Base-by-base conservation (phyloP, 2,888 invertebrate genomes). In the Reticulitermes lucifugus region DNA sequence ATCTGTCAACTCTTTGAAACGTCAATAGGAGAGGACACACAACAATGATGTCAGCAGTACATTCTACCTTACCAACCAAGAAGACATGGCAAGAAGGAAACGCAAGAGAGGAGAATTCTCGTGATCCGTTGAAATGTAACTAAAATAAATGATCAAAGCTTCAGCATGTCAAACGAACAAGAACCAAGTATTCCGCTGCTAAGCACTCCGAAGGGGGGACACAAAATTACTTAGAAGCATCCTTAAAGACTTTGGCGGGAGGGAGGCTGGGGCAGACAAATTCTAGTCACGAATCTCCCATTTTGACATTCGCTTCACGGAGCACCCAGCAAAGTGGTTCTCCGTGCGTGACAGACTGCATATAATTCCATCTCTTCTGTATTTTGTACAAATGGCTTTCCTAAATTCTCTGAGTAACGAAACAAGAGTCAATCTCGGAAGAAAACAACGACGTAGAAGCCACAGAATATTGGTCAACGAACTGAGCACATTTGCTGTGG, bases 271-370 rank as follows among this genome's bases (percentile, higher is more conserved):
- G 73, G 41, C 21, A 41, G 73, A 41, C 14, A 21, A 21, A 73
- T 73, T 14, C 73, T 21, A 41, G 73, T 73, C 73, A 73, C 73
- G 73, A 41, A 21, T 41, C 2, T 18, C 21, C 41, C 73, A 73
- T 73, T 73, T 35, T 73, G 73, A 73, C 41, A 73, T 41, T 65
- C 65, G 2, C 65, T 73, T 73, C 73, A 73, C 73, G 41, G 29
- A 73, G 41, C 73, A 29, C 29, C 12, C 6, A 35, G 73, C 14
- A 14, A 73, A 73, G 73, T 35, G 41, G 73, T 12, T 35, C 9
- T 73, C 25, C 41, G 41, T 73, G 73, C 73, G 73, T 73, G 73
- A 21, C 21, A 29, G 18, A 41, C 73, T 41, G 73, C 73, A 41
- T 4, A 73, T 73, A 73, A 73, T 73, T 73, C 73, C 29, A 35